A percentile compares a stretch with the other conserved stretches of the same genome.
Evolutionary conservation across 2,113 vertebrate genomes (phyloP).

Genomic region (Hyperopisus bebe): DNA sequence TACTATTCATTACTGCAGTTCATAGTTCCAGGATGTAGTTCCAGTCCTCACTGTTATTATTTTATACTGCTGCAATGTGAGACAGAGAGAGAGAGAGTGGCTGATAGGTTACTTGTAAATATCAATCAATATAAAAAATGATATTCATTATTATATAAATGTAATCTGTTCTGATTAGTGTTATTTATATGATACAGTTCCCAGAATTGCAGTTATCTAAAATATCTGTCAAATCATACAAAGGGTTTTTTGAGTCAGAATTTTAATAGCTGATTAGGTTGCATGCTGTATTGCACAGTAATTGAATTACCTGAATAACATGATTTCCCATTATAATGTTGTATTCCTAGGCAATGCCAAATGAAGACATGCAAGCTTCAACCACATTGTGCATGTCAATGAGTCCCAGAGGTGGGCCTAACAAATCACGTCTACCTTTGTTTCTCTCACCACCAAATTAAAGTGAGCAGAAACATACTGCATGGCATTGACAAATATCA

Average conservation of each 20-base stretch:
- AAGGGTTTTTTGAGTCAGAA: not conserved
- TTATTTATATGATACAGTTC: not conserved
- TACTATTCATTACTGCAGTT: not conserved
- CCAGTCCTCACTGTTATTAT: not conserved
- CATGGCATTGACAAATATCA: not conserved
- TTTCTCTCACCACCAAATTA: not conserved
- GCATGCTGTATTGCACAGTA: not conserved
- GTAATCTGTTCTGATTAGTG: not conserved
- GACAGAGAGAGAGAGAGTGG: not conserved
- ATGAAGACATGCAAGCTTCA: not conserved
- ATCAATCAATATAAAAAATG: not conserved
- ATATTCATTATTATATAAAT: not conserved
- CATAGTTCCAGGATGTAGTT: not conserved
- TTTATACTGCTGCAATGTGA: not conserved
- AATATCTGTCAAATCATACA: not conserved
- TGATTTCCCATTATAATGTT: not conserved
- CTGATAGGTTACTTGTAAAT: not conserved
- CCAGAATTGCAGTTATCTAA: not conserved
- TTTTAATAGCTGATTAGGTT: not conserved
- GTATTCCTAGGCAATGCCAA: not conserved
- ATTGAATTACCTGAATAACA: not conserved
- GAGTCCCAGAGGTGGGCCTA: not conserved
- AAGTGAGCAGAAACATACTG: not conserved
- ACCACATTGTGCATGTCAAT: not conserved
- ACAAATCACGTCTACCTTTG: not conserved